Conservation (phyloP, 2,888 invertebrate species). For the Odontocerum albicorne region DNA sequence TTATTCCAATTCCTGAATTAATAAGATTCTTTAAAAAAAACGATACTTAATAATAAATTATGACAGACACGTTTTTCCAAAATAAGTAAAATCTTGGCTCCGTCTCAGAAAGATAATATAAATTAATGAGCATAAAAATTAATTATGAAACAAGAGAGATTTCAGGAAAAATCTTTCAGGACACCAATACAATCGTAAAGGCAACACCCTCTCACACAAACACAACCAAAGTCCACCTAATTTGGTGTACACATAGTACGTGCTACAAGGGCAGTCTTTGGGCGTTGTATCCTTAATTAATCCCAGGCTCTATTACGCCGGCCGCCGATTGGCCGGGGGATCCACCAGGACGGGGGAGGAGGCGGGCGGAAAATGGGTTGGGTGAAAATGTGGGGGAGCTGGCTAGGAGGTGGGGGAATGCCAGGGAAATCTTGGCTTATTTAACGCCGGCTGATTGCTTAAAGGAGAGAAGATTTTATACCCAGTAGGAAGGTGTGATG, state of each 20-base stretch:
- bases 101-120: too few relatives aligned
- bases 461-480: too few relatives aligned
- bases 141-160: too few relatives aligned
- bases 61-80: too few relatives aligned
- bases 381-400: constrained; percentile 9
- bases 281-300: constrained; percentile 36
- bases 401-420: constrained; percentile 11
- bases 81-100: too few relatives aligned
- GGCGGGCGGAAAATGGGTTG: neutral
- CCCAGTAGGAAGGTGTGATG: too few relatives aligned
- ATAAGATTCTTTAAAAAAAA: too few relatives aligned
- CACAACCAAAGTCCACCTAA: constrained; percentile 5
- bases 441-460: constrained; percentile 35
- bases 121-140: too few relatives aligned
- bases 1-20: too few relatives aligned
- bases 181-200: constrained; percentile 2
- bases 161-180: too few relatives aligned
- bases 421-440: constrained; percentile 32
- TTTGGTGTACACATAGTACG: constrained; percentile 22
- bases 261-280: constrained; percentile 18
- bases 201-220: neutral
- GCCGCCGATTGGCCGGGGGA: constrained; percentile 31
- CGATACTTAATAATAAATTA: too few relatives aligned
- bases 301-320: constrained; percentile 34
- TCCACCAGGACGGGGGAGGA: constrained; percentile 1